Evolutionary conservation across 2,888 invertebrate genomes (phyloP).

Genomic region (Mechanitis messenoides): DNA sequence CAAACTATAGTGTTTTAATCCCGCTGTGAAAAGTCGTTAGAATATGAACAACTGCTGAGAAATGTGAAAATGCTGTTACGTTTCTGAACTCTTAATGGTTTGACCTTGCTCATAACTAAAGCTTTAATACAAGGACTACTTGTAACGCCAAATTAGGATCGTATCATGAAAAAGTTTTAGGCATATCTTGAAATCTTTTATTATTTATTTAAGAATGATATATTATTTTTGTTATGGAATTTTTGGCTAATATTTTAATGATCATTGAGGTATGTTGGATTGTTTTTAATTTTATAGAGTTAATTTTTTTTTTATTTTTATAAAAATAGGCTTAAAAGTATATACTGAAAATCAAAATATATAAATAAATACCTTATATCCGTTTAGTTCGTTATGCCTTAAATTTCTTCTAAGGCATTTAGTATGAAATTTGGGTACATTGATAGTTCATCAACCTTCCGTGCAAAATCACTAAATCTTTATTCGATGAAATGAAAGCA

Average conservation of each 20-base stretch:
- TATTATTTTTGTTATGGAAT: not conserved
- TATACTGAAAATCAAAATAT: too few relatives aligned
- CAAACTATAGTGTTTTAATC: conserved; percentile 29
- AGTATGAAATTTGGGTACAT: not conserved
- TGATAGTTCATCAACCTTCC: conserved; percentile 7
- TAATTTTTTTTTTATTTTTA: too few relatives aligned
- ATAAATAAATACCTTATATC: too few relatives aligned
- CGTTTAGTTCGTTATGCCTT: too few relatives aligned
- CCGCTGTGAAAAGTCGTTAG: conserved; percentile 31
- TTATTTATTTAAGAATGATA: not conserved
- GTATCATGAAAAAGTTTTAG: not conserved
- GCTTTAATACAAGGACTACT: conserved; percentile 19
- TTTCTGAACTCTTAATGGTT: conserved; percentile 38
- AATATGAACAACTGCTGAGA: conserved; percentile 38
- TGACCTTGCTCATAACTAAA: conserved; percentile 29
- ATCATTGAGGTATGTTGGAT: too few relatives aligned
- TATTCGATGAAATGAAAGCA: too few relatives aligned
- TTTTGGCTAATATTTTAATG: too few relatives aligned
- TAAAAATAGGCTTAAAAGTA: too few relatives aligned
- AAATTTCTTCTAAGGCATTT: too few relatives aligned
- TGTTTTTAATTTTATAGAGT: too few relatives aligned
- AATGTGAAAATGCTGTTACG: conserved; percentile 54
- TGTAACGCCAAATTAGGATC: conserved; percentile 4
- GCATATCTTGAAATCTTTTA: not conserved
- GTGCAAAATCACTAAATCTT: conserved; percentile 10